Percentiles rank a stretch among this genome's conserved stretches.
These are phyloP conservation scores for Didymodactylos carnosus DNA, from an alignment of 2,888 invertebrate species.

Conservation along the genomic window DNA sequence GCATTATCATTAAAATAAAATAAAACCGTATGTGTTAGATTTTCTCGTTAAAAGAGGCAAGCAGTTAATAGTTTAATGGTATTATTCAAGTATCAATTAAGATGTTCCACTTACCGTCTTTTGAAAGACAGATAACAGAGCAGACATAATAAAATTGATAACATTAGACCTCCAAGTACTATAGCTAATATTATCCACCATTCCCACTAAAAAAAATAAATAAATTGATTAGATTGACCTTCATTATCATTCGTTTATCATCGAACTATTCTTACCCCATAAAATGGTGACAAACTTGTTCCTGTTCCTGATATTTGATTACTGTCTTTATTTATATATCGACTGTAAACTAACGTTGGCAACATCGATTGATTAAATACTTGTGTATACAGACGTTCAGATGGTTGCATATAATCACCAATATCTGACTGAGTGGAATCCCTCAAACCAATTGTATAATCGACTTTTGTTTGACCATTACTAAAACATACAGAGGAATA, in stretches of 20 bases:
- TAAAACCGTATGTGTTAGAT: too few relatives aligned
- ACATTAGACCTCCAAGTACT: background rate
- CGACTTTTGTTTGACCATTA: background rate
- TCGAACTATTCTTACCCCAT: too few relatives aligned
- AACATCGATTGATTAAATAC: background rate
- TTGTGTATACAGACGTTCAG: background rate
- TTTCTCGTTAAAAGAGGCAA: too few relatives aligned
- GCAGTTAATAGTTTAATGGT: too few relatives aligned
- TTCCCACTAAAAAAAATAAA: background rate
- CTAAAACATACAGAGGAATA: background rate
- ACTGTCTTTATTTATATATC: background rate
- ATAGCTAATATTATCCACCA: background rate
- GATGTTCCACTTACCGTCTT: background rate
- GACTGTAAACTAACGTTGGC: background rate
- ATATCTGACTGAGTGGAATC: background rate
- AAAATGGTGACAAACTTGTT: background rate
- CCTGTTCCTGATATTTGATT: background rate
- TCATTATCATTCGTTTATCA: too few relatives aligned
- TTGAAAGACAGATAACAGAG: background rate
- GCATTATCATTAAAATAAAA: too few relatives aligned
- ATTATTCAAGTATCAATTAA: too few relatives aligned
- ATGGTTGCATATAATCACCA: background rate
- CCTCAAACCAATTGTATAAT: background rate
- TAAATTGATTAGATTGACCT: too few relatives aligned
- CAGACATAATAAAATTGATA: background rate